These are phyloP conservation scores for Zosterops japonicus DNA, from an alignment of 2,113 vertebrate genomes.

Conservation along the genomic window DNA sequence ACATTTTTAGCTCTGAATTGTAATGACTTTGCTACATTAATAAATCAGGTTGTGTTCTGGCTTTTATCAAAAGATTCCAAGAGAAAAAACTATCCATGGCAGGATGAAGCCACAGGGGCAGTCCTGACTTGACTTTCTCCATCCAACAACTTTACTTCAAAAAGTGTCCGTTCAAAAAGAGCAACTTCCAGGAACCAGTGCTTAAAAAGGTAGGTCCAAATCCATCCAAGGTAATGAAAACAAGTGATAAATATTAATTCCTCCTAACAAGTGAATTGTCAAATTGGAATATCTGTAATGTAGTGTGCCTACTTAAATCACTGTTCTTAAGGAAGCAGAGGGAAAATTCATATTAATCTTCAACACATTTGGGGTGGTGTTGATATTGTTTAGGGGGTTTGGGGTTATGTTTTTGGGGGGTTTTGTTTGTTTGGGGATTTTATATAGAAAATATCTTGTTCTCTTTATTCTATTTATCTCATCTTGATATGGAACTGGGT, in stretches of 20 bases:
- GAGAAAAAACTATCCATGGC: constrained; percentile 37
- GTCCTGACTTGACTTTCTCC: background rate
- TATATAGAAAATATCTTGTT: background rate
- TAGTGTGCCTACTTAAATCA: background rate
- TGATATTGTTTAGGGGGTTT: background rate
- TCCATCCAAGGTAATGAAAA: background rate
- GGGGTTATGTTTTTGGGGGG: background rate
- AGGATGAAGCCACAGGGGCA: constrained; percentile 10
- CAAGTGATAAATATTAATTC: background rate
- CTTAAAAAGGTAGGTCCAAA: constrained; percentile 56
- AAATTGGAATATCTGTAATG: background rate
- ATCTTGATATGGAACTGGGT: background rate
- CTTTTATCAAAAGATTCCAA: constrained; percentile 67
- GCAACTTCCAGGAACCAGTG: background rate
- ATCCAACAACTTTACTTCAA: constrained; percentile 7
- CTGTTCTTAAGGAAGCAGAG: background rate
- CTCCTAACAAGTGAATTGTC: background rate
- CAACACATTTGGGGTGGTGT: background rate
- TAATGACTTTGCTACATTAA: constrained; percentile 70
- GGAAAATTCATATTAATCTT: background rate
- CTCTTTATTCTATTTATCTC: background rate
- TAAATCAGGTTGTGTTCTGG: constrained; percentile 70
- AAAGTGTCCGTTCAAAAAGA: background rate
- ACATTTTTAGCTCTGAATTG: constrained; percentile 65
- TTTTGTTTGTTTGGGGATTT: background rate